Percentiles rank a stretch among this genome's conserved stretches.
Evolutionary conservation across 2,888 invertebrate species (phyloP).

Genomic region (Caenorhabditis drosophilae): DNA sequence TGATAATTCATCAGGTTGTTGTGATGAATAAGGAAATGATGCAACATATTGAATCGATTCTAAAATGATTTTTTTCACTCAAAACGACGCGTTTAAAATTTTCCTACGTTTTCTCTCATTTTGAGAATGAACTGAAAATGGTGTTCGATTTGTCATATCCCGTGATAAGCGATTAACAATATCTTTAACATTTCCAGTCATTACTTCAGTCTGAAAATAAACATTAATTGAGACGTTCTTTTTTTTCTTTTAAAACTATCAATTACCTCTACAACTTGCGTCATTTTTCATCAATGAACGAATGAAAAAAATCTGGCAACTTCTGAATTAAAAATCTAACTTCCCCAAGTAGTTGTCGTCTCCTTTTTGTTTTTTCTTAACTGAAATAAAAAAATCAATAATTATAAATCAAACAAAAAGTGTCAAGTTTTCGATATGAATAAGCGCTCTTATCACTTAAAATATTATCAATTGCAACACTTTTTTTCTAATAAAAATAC

Average conservation of each 20-base stretch:
- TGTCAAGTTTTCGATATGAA: too few species aligned
- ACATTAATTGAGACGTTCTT: neutral
- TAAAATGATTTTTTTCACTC: neutral
- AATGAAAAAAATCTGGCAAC: neutral
- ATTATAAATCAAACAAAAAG: too few species aligned
- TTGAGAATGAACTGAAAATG: constrained; percentile 10
- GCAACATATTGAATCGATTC: constrained; percentile 18
- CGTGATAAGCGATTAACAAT: constrained; percentile 50
- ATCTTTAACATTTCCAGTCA: constrained; percentile 48
- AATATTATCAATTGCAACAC: too few species aligned
- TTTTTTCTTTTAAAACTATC: neutral
- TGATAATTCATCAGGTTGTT: constrained; percentile 89
- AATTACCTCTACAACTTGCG: constrained; percentile 6
- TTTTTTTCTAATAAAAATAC: too few species aligned
- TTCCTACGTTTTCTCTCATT: constrained; percentile 12
- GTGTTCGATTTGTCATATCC: constrained; percentile 29
- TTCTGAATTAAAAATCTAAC: too few species aligned
- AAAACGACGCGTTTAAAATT: neutral
- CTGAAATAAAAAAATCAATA: too few species aligned
- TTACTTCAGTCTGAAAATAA: constrained; percentile 47
- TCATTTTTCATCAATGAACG: constrained; percentile 1
- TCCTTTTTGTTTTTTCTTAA: too few species aligned
- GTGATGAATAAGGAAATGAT: constrained; percentile 78
- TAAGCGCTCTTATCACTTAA: too few species aligned
- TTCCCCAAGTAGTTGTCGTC: too few species aligned